These are phyloP conservation scores for Epinephelus moara DNA, from an alignment of 2,113 vertebrate genomes.

Conservation along the genomic window DNA sequence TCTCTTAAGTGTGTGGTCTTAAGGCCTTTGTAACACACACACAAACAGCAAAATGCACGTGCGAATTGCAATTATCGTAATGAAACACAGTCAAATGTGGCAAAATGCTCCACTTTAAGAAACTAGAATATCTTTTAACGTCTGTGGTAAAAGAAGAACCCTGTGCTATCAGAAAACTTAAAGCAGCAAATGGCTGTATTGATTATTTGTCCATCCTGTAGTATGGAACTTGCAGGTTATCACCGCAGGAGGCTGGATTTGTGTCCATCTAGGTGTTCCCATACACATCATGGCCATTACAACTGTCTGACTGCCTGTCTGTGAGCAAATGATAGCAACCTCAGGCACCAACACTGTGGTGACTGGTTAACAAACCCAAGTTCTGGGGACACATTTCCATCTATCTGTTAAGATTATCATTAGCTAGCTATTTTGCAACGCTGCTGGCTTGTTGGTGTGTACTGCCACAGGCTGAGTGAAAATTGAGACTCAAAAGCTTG, in stretches of 20 bases:
- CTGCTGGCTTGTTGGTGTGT: too few relatives aligned
- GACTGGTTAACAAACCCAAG: neutral
- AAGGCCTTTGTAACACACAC: neutral
- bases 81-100: neutral
- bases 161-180: neutral
- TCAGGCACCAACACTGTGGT: neutral
- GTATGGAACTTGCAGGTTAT: neutral
- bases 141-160: neutral
- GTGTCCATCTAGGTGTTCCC: neutral
- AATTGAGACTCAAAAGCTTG: too few relatives aligned
- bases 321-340: neutral
- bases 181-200: slow-evolving; percentile 3
- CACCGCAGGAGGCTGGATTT: neutral
- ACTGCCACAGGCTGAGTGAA: neutral
- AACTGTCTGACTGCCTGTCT: neutral
- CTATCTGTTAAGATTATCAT: slow-evolving; percentile 17
- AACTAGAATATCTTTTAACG: neutral
- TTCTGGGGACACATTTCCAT: neutral
- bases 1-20: neutral
- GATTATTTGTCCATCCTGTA: neutral
- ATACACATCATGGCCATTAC: neutral
- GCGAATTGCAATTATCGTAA: neutral
- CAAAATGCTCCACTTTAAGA: neutral
- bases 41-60: neutral
- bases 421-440: neutral